Conservation (phyloP, 1,140 invertebrate species). For the Temnothorax longispinosus region DNA sequence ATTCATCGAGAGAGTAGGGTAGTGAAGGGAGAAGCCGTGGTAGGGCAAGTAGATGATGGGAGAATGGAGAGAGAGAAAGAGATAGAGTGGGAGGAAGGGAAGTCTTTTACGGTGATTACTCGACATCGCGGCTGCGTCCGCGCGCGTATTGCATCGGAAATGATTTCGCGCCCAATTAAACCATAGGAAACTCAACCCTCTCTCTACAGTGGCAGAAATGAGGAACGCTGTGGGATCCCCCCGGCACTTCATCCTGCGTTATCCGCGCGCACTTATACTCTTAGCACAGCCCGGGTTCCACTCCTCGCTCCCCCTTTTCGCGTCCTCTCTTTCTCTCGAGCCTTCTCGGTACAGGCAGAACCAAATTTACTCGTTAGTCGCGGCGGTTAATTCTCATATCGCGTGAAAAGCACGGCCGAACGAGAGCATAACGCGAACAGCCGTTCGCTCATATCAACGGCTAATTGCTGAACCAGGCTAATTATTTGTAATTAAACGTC, state of each 20-base stretch:
- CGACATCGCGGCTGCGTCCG: constrained; percentile 80
- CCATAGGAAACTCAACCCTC: constrained; percentile 82
- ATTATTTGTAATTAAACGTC: constrained; percentile 50
- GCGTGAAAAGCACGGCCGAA: constrained; percentile 61
- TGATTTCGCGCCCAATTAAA: constrained; percentile 86
- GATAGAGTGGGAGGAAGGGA: constrained; percentile 37
- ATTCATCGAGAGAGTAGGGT: constrained; percentile 44
- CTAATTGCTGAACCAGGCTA: constrained; percentile 7
- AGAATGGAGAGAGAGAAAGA: neutral
- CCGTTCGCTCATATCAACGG: neutral
- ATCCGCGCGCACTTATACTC: constrained; percentile 78
- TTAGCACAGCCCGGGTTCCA: constrained; percentile 74
- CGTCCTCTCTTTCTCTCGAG: neutral
- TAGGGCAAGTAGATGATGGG: constrained; percentile 14
- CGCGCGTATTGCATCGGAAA: constrained; percentile 85
- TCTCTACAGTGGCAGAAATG: constrained; percentile 63
- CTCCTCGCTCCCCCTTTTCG: constrained; percentile 1
- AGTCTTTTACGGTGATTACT: constrained; percentile 84
- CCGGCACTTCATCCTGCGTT: constrained; percentile 59
- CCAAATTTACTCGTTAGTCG: constrained; percentile 79
- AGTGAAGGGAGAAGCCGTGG: neutral
- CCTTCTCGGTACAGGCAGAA: constrained; percentile 69
- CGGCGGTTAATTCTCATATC: constrained; percentile 51
- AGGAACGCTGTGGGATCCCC: constrained; percentile 30
- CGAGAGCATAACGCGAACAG: neutral